These are phyloP conservation scores for Epinotia nisella DNA, from an alignment of 2,888 invertebrate species.

Conservation along the genomic window DNA sequence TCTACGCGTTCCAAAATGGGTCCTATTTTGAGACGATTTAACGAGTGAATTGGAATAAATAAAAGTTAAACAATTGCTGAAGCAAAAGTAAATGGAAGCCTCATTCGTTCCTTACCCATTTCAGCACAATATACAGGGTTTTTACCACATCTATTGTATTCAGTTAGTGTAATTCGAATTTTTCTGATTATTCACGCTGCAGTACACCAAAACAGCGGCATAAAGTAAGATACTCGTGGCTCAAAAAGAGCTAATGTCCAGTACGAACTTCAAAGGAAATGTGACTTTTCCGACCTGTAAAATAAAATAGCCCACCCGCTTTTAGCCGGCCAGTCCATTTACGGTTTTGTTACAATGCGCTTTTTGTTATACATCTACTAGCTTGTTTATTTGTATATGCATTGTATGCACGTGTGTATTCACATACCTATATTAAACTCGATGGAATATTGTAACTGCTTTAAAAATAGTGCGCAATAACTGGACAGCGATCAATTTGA, in stretches of 20 bases:
- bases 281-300: slow-evolving; percentile 4
- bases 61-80: too few species aligned
- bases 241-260: slow-evolving; percentile 13
- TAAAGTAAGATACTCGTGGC: not conserved
- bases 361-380: slow-evolving; percentile 26
- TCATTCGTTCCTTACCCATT: not conserved
- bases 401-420: slow-evolving; percentile 13
- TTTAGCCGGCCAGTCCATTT: slow-evolving; percentile 11
- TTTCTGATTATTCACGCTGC: slow-evolving; percentile 38
- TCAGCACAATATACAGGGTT: too few species aligned
- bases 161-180: not conserved
- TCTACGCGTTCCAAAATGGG: too few species aligned
- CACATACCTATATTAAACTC: not conserved
- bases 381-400: slow-evolving; percentile 24
- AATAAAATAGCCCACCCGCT: slow-evolving; percentile 12
- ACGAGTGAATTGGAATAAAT: too few species aligned
- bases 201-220: slow-evolving; percentile 34
- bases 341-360: slow-evolving; percentile 27
- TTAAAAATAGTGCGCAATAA: slow-evolving; percentile 19
- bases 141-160: too few species aligned
- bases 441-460: not conserved
- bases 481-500: slow-evolving; percentile 15
- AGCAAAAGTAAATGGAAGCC: not conserved
- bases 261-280: slow-evolving; percentile 9
- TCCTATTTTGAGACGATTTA: too few species aligned